phyloP scores from a whole-genome alignment of 2,113 vertebrate genomes.

The Podiceps cristatus region DNA sequence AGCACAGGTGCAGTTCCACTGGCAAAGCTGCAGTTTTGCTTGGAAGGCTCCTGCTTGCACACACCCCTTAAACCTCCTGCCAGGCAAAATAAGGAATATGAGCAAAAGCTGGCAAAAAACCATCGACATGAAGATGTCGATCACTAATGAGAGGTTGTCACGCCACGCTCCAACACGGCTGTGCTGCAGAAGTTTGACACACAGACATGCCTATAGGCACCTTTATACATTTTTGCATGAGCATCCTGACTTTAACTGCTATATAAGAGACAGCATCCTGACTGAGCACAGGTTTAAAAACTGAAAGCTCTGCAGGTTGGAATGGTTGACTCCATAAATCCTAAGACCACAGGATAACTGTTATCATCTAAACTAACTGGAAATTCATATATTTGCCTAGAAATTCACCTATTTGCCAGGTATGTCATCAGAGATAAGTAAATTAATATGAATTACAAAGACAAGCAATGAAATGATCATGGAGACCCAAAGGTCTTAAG shows the following conservation, averaged over 20 bases:
- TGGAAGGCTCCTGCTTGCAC: not conserved
- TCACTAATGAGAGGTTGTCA: not conserved
- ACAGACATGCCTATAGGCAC: not conserved
- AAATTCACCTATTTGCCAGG: not conserved
- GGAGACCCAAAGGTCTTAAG: not conserved
- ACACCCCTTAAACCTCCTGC: not conserved
- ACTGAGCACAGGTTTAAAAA: not conserved
- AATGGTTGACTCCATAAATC: not conserved
- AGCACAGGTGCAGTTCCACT: not conserved
- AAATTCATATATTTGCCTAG: not conserved
- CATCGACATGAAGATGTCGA: not conserved
- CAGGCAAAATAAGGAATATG: not conserved
- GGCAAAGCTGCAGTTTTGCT: not conserved
- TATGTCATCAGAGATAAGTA: not conserved
- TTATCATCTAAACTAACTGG: not conserved
- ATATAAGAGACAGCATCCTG: no score
- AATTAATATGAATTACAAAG: not conserved
- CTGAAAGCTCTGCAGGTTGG: not conserved
- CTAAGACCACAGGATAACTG: not conserved
- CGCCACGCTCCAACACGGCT: not conserved
- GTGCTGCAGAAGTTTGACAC: not conserved
- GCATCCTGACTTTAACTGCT: not conserved
- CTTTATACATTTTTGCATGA: not conserved
- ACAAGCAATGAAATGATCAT: not conserved
- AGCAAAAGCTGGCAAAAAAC: not conserved